These are phyloP conservation scores for Papilio aristodemus DNA, from an alignment of 1,140 invertebrate species.

Conservation along the genomic window DNA sequence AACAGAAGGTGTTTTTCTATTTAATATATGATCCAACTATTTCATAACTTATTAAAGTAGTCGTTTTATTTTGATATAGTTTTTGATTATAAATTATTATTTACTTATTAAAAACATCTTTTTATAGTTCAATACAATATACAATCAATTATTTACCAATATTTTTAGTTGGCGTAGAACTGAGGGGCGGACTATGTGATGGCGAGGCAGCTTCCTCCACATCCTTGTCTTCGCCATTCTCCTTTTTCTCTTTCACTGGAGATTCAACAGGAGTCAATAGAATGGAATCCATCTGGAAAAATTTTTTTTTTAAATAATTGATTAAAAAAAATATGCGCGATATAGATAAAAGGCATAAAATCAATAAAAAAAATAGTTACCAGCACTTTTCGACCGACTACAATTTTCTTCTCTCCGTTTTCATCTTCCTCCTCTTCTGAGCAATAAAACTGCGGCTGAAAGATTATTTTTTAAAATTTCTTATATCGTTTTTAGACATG, in stretches of 20 bases:
- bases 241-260: conserved; percentile 50
- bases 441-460: conserved; percentile 43
- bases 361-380: too few relatives aligned
- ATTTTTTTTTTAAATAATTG: background rate
- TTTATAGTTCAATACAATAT: too few relatives aligned
- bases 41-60: too few relatives aligned
- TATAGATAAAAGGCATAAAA: too few relatives aligned
- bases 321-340: background rate
- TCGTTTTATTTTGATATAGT: conserved; percentile 4
- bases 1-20: too few relatives aligned
- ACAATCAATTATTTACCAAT: background rate
- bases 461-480: too few relatives aligned
- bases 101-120: too few relatives aligned
- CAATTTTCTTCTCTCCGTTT: conserved; percentile 55
- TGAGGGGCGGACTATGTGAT: conserved; percentile 62
- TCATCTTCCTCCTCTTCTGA: conserved; percentile 48
- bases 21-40: too few relatives aligned
- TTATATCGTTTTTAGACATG: too few relatives aligned
- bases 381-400: conserved; percentile 56
- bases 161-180: conserved; percentile 61
- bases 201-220: conserved; percentile 59
- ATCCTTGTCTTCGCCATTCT: conserved; percentile 40
- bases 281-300: background rate
- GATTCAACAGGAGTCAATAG: conserved; percentile 60
- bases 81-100: too few relatives aligned